phyloP scores from a whole-genome alignment of 2,888 invertebrate genomes.

The Melipona bicolor region DNA sequence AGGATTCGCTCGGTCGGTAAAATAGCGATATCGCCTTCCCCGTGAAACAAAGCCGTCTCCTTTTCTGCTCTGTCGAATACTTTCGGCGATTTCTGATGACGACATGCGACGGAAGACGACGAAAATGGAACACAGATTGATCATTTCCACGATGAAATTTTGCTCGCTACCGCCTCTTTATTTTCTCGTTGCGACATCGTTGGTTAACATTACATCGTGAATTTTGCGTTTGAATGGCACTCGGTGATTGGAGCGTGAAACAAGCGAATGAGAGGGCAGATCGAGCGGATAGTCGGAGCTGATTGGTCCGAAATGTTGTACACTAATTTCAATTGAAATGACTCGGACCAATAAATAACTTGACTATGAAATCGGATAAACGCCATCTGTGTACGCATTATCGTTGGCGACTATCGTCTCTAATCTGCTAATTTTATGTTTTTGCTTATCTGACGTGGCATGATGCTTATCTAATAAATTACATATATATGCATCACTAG shows the following conservation, averaged over 20 bases:
- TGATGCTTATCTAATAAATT: slow-evolving; percentile 57
- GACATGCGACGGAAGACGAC: background rate
- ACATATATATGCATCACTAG: slow-evolving; percentile 28
- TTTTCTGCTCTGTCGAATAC: background rate
- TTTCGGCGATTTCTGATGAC: too few relatives aligned
- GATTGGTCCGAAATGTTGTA: slow-evolving; percentile 16
- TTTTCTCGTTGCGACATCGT: slow-evolving; percentile 11
- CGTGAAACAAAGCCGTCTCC: background rate
- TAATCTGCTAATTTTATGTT: slow-evolving; percentile 27
- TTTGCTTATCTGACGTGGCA: slow-evolving; percentile 58
- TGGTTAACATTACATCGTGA: slow-evolving; percentile 25
- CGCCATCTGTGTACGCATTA: slow-evolving; percentile 36
- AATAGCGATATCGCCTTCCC: slow-evolving; percentile 38
- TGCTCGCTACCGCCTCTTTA: background rate
- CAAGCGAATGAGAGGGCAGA: slow-evolving; percentile 12
- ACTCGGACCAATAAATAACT: slow-evolving; percentile 23
- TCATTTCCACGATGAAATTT: slow-evolving; percentile 33
- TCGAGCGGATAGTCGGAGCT: background rate
- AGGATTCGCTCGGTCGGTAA: slow-evolving; percentile 50
- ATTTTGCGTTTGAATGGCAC: slow-evolving; percentile 40
- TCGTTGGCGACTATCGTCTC: slow-evolving; percentile 1
- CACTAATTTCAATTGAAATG: background rate
- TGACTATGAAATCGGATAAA: background rate
- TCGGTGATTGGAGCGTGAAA: slow-evolving; percentile 24
- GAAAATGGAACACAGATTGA: background rate